Conservation (phyloP, 2,797 vertebrate genomes). For the Gadopsis bispinosus region DNA sequence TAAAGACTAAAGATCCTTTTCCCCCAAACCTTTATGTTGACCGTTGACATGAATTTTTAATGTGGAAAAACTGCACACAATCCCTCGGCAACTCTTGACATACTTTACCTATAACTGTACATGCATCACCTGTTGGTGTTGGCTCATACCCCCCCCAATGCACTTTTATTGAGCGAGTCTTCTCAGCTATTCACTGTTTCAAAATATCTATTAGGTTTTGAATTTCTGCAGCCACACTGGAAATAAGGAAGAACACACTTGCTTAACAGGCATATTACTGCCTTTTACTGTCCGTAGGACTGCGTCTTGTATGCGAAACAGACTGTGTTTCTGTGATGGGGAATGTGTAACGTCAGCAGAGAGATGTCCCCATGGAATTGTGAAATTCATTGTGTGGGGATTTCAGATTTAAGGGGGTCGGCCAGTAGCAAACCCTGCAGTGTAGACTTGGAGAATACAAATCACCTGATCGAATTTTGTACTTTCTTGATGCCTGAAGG, state of each 20-base stretch:
- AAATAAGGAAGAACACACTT: not conserved
- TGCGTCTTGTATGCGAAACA: not conserved
- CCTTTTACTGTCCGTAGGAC: not conserved
- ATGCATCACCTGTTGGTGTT: not conserved
- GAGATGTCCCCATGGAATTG: not conserved
- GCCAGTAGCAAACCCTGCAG: constrained; percentile 11
- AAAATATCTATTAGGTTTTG: not conserved
- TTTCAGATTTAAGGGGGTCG: not conserved
- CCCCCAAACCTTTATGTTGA: not conserved
- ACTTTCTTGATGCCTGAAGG: not conserved
- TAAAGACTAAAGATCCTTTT: not conserved
- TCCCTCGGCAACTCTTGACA: not conserved
- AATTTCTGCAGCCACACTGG: not conserved
- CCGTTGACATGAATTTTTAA: not conserved
- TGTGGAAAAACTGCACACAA: not conserved
- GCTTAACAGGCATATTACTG: not conserved
- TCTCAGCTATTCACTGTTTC: not conserved
- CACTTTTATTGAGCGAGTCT: not conserved
- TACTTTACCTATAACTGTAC: not conserved
- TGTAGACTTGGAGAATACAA: not conserved
- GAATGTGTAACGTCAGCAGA: constrained; percentile 32
- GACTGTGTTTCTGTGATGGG: constrained; percentile 7
- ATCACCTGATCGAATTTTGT: not conserved
- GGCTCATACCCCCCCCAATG: not conserved
- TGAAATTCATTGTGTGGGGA: not conserved